Percentiles rank a stretch among this genome's conserved stretches.
These are phyloP conservation scores for Tragelaphus oryx DNA, from an alignment of 2,797 vertebrate genomes.

Conservation along the genomic window DNA sequence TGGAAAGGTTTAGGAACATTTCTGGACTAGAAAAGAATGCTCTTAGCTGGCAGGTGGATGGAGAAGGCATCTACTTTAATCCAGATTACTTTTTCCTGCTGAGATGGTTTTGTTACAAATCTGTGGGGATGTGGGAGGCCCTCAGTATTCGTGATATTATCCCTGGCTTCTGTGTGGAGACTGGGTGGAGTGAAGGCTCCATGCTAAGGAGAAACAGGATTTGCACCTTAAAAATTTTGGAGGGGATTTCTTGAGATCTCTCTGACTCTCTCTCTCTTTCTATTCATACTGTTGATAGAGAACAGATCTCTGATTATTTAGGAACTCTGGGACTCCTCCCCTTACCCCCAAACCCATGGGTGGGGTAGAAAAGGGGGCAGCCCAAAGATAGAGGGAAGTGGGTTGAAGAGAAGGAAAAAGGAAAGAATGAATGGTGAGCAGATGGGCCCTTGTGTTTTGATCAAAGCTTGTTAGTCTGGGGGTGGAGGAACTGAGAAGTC, in stretches of 20 bases:
- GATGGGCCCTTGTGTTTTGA: not conserved
- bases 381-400: not conserved
- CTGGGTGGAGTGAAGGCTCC: not conserved
- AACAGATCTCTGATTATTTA: not conserved
- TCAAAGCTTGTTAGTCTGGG: not conserved
- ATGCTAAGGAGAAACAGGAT: not conserved
- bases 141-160: not conserved
- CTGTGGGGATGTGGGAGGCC: not conserved
- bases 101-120: constrained; percentile 50
- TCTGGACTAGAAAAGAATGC: constrained; percentile 47
- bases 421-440: not conserved
- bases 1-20: constrained; percentile 54
- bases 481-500: not conserved
- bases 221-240: not conserved
- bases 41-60: constrained; percentile 62
- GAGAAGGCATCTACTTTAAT: constrained; percentile 50
- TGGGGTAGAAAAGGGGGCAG: not conserved
- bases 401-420: not conserved
- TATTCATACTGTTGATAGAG: not conserved
- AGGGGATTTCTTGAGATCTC: not conserved
- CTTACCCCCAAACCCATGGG: too few species aligned
- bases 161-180: not conserved
- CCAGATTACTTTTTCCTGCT: constrained; percentile 62
- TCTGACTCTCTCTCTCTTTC: not conserved
- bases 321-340: not conserved